Conservation (phyloP, 2,888 invertebrate genomes). For the Cyrtodaria siliqua region DNA sequence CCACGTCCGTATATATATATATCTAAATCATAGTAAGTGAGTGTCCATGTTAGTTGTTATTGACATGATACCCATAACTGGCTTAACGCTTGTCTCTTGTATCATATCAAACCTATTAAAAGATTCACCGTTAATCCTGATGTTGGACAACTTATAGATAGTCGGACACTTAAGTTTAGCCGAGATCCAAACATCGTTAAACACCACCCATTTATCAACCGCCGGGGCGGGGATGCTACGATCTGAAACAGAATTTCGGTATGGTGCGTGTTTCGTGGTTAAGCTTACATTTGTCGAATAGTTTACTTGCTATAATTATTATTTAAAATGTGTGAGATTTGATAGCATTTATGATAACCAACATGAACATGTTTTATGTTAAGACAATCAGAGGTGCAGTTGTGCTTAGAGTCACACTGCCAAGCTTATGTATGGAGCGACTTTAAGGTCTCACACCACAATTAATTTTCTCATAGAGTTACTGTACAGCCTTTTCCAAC, state of each 20-base stretch:
- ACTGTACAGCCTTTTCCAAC: no score
- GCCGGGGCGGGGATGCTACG: not conserved
- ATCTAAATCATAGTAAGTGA: slow-evolving; percentile 2
- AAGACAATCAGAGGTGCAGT: no score
- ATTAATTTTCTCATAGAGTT: no score
- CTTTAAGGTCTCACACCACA: no score
- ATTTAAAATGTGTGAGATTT: no score
- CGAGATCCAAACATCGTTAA: slow-evolving; percentile 28
- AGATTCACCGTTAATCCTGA: slow-evolving; percentile 45
- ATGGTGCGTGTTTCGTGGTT: slow-evolving; percentile 20
- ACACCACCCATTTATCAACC: slow-evolving; percentile 29
- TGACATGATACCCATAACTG: slow-evolving; percentile 41
- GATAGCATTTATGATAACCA: no score
- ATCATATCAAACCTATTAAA: slow-evolving; percentile 61
- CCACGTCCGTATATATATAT: no score
- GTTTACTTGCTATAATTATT: not conserved
- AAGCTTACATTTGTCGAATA: not conserved
- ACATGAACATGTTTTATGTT: no score
- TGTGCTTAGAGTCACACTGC: no score
- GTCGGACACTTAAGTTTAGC: slow-evolving; percentile 51
- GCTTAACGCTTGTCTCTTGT: slow-evolving; percentile 35
- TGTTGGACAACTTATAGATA: slow-evolving; percentile 54
- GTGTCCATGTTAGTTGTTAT: slow-evolving; percentile 8
- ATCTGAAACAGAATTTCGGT: not conserved
- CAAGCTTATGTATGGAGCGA: no score